phyloP scores from a whole-genome alignment of 1,140 invertebrate species.

The Ceratoteleas bidentatus region DNA sequence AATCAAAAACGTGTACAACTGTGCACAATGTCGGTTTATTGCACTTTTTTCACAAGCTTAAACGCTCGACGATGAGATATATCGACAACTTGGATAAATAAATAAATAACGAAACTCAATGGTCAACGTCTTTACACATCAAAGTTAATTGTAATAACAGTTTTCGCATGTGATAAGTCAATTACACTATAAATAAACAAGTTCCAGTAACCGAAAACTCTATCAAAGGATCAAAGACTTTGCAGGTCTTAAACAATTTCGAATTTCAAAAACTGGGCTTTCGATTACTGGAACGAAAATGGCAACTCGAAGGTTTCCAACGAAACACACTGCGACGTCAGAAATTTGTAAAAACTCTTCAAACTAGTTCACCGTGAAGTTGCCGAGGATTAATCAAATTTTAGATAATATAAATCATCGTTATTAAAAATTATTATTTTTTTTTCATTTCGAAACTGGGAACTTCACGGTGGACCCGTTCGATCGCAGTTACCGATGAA shows the following conservation, averaged over 20 bases:
- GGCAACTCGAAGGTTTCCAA: too few relatives aligned
- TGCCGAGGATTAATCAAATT: neutral
- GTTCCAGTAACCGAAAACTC: neutral
- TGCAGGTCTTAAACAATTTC: too few relatives aligned
- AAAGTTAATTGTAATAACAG: slow-evolving; percentile 22
- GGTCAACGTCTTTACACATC: slow-evolving; percentile 25
- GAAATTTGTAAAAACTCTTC: too few relatives aligned
- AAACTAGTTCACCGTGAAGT: too few relatives aligned
- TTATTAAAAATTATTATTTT: neutral
- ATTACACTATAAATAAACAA: slow-evolving; percentile 1
- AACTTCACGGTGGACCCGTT: slow-evolving; percentile 23
- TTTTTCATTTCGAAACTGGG: neutral
- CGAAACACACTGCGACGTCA: too few relatives aligned
- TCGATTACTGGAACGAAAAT: too few relatives aligned
- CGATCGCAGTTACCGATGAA: slow-evolving; percentile 38
- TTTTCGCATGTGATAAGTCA: slow-evolving; percentile 8
- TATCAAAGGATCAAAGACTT: neutral
- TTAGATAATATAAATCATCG: neutral
- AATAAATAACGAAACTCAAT: slow-evolving; percentile 31
- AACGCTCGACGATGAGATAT: slow-evolving; percentile 15
- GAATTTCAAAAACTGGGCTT: too few relatives aligned
- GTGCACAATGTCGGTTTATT: slow-evolving; percentile 19
- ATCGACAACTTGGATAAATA: slow-evolving; percentile 23
- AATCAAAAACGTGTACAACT: slow-evolving; percentile 18
- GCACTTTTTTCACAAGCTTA: slow-evolving; percentile 23